Conservation (phyloP, 2,888 invertebrate species). For the Fragum whitleyi region DNA sequence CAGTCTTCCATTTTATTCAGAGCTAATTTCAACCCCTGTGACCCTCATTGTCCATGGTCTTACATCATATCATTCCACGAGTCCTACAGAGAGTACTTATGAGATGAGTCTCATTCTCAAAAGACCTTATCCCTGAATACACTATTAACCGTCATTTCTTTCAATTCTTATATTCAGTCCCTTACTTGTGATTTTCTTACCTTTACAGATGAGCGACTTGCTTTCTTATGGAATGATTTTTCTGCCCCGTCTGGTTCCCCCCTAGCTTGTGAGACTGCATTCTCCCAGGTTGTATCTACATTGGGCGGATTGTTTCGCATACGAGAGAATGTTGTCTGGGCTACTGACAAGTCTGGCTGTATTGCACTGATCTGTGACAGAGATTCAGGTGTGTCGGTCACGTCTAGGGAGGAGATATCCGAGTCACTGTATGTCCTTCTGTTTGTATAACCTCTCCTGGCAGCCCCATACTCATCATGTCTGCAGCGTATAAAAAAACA, state of each 20-base stretch:
- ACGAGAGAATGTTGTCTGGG: slow-evolving; percentile 66
- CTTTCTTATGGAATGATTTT: slow-evolving; percentile 70
- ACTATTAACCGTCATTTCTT: too few relatives aligned
- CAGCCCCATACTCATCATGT: slow-evolving; percentile 36
- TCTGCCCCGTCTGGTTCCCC: slow-evolving; percentile 83
- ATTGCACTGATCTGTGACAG: slow-evolving; percentile 81
- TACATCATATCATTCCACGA: too few relatives aligned
- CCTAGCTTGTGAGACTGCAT: slow-evolving; percentile 78
- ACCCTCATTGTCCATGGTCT: too few relatives aligned
- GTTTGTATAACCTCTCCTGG: slow-evolving; percentile 37
- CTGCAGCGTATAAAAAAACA: slow-evolving; percentile 19
- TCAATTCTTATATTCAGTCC: too few relatives aligned
- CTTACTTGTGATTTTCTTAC: slow-evolving; percentile 20
- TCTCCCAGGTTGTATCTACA: slow-evolving; percentile 77
- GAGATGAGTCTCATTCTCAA: too few relatives aligned
- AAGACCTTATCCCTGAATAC: too few relatives aligned
- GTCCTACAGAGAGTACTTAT: too few relatives aligned
- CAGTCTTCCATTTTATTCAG: too few relatives aligned
- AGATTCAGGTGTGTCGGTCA: slow-evolving; percentile 75
- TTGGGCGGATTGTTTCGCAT: slow-evolving; percentile 54
- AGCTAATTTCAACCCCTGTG: too few relatives aligned
- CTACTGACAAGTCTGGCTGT: slow-evolving; percentile 70
- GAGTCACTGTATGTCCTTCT: slow-evolving; percentile 63
- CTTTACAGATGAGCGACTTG: slow-evolving; percentile 60
- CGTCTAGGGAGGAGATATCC: slow-evolving; percentile 66